phyloP scores from a whole-genome alignment of 2,888 invertebrate genomes.

The Latrodectus elegans region DNA sequence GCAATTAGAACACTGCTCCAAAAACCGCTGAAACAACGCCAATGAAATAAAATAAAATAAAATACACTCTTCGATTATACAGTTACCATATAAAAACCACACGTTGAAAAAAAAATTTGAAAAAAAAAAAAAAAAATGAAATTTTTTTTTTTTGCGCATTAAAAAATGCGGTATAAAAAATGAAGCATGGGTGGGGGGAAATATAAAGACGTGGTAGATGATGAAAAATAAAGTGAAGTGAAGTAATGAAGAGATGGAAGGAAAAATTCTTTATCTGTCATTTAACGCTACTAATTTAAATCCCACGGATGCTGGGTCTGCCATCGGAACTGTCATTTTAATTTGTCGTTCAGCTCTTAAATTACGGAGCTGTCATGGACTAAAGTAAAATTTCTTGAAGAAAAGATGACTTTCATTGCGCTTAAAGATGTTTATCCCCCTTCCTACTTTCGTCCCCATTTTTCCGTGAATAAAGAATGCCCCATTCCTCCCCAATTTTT shows the following conservation, averaged over 20 bases:
- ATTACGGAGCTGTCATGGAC: conserved; percentile 55
- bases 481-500: not conserved
- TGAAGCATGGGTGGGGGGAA: conserved; percentile 17
- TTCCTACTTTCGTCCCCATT: too few species aligned
- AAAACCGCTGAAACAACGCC: not conserved
- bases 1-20: not conserved
- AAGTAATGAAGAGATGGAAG: conserved; percentile 63
- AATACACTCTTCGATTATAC: not conserved
- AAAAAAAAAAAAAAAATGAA: conserved; percentile 12
- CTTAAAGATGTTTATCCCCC: not conserved
- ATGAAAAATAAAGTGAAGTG: conserved; percentile 50
- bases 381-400: conserved; percentile 50
- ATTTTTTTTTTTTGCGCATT: not conserved
- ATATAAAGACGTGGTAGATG: not conserved
- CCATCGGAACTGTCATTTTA: conserved; percentile 66
- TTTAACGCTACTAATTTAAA: conserved; percentile 66
- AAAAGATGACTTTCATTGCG: conserved; percentile 23
- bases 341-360: conserved; percentile 68
- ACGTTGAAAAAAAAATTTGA: not conserved
- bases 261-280: conserved; percentile 66
- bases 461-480: not conserved
- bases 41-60: not conserved
- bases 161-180: conserved; percentile 21
- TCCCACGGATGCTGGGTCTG: conserved; percentile 56
- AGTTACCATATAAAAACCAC: too few species aligned